A percentile compares a stretch with the other conserved stretches of the same genome.
phyloP scores from a whole-genome alignment of 2,113 vertebrate genomes.

The Lophotis ruficrista region DNA sequence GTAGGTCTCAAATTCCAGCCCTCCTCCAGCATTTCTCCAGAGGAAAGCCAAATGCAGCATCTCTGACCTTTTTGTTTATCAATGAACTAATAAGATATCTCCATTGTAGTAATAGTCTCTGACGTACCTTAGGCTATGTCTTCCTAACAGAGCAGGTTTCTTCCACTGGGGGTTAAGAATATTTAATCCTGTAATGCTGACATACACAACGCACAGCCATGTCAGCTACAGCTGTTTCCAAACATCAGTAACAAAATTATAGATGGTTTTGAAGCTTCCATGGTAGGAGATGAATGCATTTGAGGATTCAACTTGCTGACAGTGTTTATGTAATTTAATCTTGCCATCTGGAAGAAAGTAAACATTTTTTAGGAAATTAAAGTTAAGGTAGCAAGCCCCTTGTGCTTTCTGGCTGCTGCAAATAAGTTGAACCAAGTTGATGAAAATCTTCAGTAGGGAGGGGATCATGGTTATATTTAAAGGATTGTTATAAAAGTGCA shows the following conservation, averaged over 20 bases:
- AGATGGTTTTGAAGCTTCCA: conserved; percentile 81
- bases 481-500: conserved; percentile 15
- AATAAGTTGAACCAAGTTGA: conserved; percentile 52
- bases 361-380: conserved; percentile 83
- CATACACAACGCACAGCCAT: conserved; percentile 68
- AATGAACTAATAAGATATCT: conserved; percentile 19
- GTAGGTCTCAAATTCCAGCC: not conserved
- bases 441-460: conserved; percentile 43
- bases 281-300: conserved; percentile 76
- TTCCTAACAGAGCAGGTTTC: conserved; percentile 58
- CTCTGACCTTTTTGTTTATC: conserved; percentile 51
- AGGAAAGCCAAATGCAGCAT: not conserved
- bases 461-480: conserved; percentile 26
- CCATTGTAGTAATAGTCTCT: not conserved
- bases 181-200: conserved; percentile 78
- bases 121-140: conserved; percentile 16
- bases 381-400: conserved; percentile 76
- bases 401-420: conserved; percentile 56
- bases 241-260: conserved; percentile 86
- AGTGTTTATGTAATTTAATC: conserved; percentile 91
- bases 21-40: not conserved
- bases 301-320: conserved; percentile 87
- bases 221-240: conserved; percentile 85
- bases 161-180: conserved; percentile 70
- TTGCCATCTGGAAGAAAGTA: conserved; percentile 90